Conservation (phyloP, 2,888 invertebrate genomes). For the Kryphioiulus occultus region DNA sequence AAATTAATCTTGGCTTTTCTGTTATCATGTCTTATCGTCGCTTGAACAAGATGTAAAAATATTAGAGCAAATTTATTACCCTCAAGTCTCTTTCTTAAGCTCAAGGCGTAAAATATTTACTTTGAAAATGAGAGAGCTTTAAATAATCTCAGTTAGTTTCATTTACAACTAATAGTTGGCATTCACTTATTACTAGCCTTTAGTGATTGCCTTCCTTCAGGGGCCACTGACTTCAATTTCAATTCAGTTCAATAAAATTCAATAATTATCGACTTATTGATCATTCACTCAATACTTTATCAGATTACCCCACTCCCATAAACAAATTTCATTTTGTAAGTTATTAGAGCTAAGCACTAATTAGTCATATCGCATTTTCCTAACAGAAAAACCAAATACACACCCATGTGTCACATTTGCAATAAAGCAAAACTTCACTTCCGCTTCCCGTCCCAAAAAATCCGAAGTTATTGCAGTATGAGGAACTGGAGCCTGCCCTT, state of each 20-base stretch:
- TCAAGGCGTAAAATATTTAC: too few species aligned
- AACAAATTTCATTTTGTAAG: too few species aligned
- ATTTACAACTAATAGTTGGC: not conserved
- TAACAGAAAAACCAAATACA: not conserved
- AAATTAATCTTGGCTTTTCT: not conserved
- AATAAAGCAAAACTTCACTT: not conserved
- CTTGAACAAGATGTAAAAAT: not conserved
- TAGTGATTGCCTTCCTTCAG: not conserved
- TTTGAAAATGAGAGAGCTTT: too few species aligned
- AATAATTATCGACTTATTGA: too few species aligned
- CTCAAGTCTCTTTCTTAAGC: not conserved
- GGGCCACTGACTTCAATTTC: not conserved
- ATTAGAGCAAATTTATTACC: not conserved
- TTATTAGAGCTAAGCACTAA: too few species aligned
- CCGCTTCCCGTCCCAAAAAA: not conserved
- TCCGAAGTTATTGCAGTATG: not conserved
- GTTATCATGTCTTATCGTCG: not conserved
- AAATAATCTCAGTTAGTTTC: too few species aligned
- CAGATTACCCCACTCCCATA: too few species aligned
- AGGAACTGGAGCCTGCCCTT: not conserved
- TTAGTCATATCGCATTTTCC: not conserved
- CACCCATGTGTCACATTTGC: not conserved
- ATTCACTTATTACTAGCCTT: not conserved
- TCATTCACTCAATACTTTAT: too few species aligned
- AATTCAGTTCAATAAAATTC: too few species aligned